Percentiles rank a stretch among this genome's conserved stretches.
Evolutionary conservation across 2,888 invertebrate genomes (phyloP).

Genomic region (Lysandra coridon): DNA sequence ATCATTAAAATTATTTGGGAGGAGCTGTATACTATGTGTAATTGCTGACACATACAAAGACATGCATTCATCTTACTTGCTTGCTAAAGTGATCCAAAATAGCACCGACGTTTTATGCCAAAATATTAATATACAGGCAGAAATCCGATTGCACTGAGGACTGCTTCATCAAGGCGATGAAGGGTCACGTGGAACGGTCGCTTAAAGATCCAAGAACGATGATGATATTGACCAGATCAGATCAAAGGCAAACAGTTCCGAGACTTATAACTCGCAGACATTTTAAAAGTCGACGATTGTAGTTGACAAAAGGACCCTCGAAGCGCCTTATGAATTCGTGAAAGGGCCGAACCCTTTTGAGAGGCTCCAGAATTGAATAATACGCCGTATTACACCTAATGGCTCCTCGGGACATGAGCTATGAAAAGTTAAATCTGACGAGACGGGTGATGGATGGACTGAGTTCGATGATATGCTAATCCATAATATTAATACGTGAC

Average conservation of each 20-base stretch:
- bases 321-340: slow-evolving; percentile 33
- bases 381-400: neutral
- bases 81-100: no score
- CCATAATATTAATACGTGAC: neutral
- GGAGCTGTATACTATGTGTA: no score
- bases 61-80: no score
- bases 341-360: slow-evolving; percentile 34
- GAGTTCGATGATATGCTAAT: neutral
- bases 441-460: slow-evolving; percentile 1
- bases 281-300: slow-evolving; percentile 14
- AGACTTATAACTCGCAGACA: neutral
- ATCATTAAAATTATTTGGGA: no score
- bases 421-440: slow-evolving; percentile 15
- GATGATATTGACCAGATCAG: neutral
- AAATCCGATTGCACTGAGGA: no score
- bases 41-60: no score
- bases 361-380: slow-evolving; percentile 21
- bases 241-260: neutral
- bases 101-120: no score
- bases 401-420: neutral
- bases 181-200: no score
- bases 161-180: no score
- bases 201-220: neutral
- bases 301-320: slow-evolving; percentile 20
- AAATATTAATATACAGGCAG: no score